Evolutionary conservation across 2,113 vertebrate genomes (phyloP).

Genomic region (Equus quagga): DNA sequence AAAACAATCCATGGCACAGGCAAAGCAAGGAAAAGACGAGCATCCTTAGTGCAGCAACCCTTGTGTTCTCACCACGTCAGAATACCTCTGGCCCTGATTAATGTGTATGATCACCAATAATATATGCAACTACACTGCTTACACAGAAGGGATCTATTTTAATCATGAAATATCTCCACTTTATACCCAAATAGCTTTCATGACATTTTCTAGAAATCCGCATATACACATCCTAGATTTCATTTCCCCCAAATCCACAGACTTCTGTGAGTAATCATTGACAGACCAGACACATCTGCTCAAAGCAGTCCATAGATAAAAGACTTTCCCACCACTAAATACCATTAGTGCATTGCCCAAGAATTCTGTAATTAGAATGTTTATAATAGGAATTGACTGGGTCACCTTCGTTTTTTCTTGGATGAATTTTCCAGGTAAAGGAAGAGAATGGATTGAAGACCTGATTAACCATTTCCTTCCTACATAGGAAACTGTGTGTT

Average conservation of each 20-base stretch:
- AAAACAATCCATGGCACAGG: background rate
- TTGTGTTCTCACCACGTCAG: background rate
- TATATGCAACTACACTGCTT: too few relatives aligned
- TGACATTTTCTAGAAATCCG: background rate
- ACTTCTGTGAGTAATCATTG: background rate
- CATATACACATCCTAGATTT: background rate
- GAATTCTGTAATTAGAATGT: background rate
- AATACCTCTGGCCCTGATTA: background rate
- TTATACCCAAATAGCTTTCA: background rate
- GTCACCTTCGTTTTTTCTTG: background rate
- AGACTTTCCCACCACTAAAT: background rate
- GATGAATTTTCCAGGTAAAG: background rate
- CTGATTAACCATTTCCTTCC: background rate
- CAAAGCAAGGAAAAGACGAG: background rate
- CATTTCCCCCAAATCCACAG: background rate
- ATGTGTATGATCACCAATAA: background rate
- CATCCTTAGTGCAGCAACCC: rapidly evolving
- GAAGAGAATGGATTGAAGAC: background rate
- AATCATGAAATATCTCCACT: background rate
- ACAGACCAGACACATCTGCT: background rate
- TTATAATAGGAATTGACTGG: background rate
- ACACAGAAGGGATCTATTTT: background rate
- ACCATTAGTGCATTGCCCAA: background rate
- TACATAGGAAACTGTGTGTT: background rate
- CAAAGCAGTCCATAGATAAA: background rate